Base-by-base conservation (phyloP, 1,140 invertebrate species). In the Dreissena rostriformis region DNA sequence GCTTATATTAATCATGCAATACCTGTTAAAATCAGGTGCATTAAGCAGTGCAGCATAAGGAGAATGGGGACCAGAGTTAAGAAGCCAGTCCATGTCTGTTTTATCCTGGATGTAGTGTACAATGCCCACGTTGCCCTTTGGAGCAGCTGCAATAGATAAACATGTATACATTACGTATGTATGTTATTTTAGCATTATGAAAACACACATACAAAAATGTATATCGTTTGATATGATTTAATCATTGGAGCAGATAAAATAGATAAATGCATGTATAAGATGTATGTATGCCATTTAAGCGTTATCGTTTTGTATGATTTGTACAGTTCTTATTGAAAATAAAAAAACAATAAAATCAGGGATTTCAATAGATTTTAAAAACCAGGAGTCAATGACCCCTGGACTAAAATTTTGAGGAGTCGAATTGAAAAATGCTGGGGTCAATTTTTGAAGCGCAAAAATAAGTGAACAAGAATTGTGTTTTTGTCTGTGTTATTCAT, bases 41-140 rank as follows among this genome's bases (percentile, higher is more conserved):
- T 87, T 86, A 12, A 94, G 86, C 0, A 93, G 85, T 4, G 92
- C 88, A 55, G 94, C 88, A 86, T 94, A 95, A 61, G 93, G 93
- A 77, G 87, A 26, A 57, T 92, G 85, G 17, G 95, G 95, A 2
- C 96, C 95, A 89, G 95, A 95, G 0, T 94, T 93, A 52, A 96
- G 92, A 26, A 98, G 90, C 95, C 96, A 98, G 28, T 96, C 92
- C 10, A 97, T 92, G 93, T 98, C 97, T 53, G 93, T 78, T 26
- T 86, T 91, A 52, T 95, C 91, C 22, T 11, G 2, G 24, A 98
- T 94, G 85, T 96, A 94, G 89, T 98, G 97, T 22, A 98, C 94
- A 14, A 97, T 96, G 51, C 98, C 98, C 26, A 97, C 96, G 86
- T 97, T 97, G 15, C 98, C 98, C 52, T 74, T 88, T 12, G 75